Base-by-base conservation (phyloP, 2,888 invertebrate species). In the Lasioglossum figueresi region DNA sequence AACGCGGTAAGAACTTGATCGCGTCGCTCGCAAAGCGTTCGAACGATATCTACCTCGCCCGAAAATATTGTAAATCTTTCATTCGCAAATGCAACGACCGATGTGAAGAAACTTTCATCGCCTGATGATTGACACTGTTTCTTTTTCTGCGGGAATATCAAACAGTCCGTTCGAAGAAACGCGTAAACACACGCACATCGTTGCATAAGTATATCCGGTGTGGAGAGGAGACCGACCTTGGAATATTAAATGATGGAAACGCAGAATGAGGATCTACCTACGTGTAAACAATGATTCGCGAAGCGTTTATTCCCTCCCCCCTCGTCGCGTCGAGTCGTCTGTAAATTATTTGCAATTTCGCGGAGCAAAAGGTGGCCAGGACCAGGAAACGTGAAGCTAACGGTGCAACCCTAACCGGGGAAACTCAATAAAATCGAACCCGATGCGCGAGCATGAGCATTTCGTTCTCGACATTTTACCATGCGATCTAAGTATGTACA, bases 151-250 rank as follows among this genome's bases (percentile, higher is more conserved):
- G 77, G 81, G 80, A 72, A 76, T 79, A 83, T 85, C 85, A 52
- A 68, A 59, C 80, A 71, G 70, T 78, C 72, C 43, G 45, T 40
- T 73, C 66, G 82, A 48, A 80, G 84, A 72, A 81, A 89, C 88
- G 83, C 77, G 77, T 79, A 85, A 85, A 85, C 77, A 76, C 76
- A 73, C 79, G 70, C 75, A 81, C 77, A 66, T 76, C 59, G 82
- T 90, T 90, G 83, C 91, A 86, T 86, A 91, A 90, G 85, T 82
- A 56, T 76, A 85, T 90, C 88, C 90, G 91, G 78, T 73, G 79
- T 72, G 43, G 76, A 73, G 84, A 83, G 80, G 84, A 71, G 71
- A 31, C 76, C 80, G 80, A 86, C 88, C 88, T 89, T 86, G 90
- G 81, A 86, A 81, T 78, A 82, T 84, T 43, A 89, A 84, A 83